A percentile compares a stretch with the other conserved stretches of the same genome.
phyloP scores from a whole-genome alignment of 2,113 vertebrate species.

The Centrocercus urophasianus region DNA sequence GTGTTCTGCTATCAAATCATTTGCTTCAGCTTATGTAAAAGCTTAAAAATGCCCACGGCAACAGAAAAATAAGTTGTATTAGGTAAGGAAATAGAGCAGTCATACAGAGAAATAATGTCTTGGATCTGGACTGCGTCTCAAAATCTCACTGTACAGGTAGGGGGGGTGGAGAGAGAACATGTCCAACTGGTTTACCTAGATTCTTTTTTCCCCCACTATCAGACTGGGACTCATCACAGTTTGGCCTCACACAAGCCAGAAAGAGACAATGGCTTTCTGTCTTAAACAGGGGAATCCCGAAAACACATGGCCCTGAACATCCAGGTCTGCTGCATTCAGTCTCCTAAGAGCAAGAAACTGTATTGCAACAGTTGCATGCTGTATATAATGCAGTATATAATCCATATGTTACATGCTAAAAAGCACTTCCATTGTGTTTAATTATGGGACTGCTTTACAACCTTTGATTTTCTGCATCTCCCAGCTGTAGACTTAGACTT shows the following conservation, averaged over 20 bases:
- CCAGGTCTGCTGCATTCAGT: not conserved
- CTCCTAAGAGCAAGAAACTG: not conserved
- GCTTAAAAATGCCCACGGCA: not conserved
- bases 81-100: not conserved
- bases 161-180: rapidly evolving
- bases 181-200: not conserved
- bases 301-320: not conserved
- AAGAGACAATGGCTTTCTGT: not conserved
- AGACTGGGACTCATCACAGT: not conserved
- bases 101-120: not conserved
- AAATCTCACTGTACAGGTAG: not conserved
- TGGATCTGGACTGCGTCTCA: not conserved
- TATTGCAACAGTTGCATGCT: not conserved
- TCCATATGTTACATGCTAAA: not conserved
- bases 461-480: not conserved
- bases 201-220: not conserved
- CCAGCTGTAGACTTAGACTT: not conserved
- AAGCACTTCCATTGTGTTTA: not conserved
- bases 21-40: not conserved
- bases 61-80: not conserved
- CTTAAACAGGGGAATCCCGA: not conserved
- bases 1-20: not conserved
- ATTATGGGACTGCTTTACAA: not conserved
- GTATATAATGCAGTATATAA: not conserved
- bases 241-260: not conserved